Conservation (phyloP, 2,797 vertebrate genomes). For the Kryptolebias ocellatus region DNA sequence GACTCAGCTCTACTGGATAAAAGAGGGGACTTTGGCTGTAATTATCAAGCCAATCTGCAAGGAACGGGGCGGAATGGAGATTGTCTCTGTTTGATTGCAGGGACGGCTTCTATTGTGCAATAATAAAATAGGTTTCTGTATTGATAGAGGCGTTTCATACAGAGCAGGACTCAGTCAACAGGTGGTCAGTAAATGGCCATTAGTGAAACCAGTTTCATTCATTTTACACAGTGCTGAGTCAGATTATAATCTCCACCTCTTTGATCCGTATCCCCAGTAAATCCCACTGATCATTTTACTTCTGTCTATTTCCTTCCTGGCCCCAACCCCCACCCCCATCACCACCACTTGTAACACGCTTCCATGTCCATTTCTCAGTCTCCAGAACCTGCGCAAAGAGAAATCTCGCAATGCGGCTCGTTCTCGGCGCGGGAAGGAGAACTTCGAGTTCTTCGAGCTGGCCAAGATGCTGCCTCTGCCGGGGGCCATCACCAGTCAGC, state of each 20-base stretch:
- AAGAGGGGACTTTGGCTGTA: slow-evolving; percentile 72
- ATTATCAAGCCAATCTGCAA: slow-evolving; percentile 70
- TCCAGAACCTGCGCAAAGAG: slow-evolving; percentile 91
- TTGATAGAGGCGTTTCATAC: slow-evolving; percentile 52
- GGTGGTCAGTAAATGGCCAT: slow-evolving; percentile 53
- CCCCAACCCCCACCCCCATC: background rate
- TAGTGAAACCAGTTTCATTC: slow-evolving; percentile 26
- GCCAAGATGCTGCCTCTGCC: slow-evolving; percentile 91
- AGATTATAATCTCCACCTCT: background rate
- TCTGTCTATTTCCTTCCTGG: background rate
- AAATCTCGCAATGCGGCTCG: slow-evolving; percentile 93
- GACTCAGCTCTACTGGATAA: slow-evolving; percentile 61
- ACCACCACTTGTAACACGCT: background rate
- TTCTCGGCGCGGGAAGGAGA: slow-evolving; percentile 90
- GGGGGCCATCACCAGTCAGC: slow-evolving; percentile 91
- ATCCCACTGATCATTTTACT: slow-evolving; percentile 9
- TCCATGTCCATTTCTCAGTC: slow-evolving; percentile 65
- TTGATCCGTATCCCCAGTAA: background rate
- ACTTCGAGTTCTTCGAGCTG: slow-evolving; percentile 93
- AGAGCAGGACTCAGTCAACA: slow-evolving; percentile 62
- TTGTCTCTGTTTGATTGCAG: slow-evolving; percentile 72
- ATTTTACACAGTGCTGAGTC: slow-evolving; percentile 19
- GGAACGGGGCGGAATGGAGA: slow-evolving; percentile 61
- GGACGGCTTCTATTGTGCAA: slow-evolving; percentile 56
- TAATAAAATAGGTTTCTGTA: slow-evolving; percentile 61